Percentiles rank a stretch among this genome's conserved stretches.
phyloP scores from a whole-genome alignment of 1,140 invertebrate species.

The Drosophila chauvacae region DNA sequence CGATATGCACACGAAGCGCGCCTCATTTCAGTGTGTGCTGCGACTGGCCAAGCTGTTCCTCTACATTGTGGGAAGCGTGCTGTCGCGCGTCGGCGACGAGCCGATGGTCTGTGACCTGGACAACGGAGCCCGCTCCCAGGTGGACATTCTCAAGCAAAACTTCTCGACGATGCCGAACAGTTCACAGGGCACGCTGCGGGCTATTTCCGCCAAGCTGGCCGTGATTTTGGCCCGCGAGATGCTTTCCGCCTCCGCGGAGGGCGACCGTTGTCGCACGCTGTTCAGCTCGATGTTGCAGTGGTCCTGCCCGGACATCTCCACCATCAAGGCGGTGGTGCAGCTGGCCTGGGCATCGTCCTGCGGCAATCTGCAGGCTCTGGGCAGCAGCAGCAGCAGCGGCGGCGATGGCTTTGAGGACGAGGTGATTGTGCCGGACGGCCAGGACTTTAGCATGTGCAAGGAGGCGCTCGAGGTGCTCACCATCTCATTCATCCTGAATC shows the following conservation, averaged over 20 bases:
- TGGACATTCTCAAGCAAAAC: conserved; percentile 84
- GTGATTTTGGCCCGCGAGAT: conserved; percentile 88
- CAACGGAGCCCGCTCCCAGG: conserved; percentile 76
- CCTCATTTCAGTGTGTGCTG: conserved; percentile 94
- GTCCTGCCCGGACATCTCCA: conserved; percentile 88
- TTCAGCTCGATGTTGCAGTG: conserved; percentile 87
- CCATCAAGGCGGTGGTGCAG: conserved; percentile 89
- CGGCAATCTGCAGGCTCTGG: conserved; percentile 88
- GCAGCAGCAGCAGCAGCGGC: conserved; percentile 61
- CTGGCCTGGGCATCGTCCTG: conserved; percentile 92
- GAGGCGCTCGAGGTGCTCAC: conserved; percentile 97
- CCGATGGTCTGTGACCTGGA: conserved; percentile 74
- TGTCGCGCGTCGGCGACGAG: conserved; percentile 82
- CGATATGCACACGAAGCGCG: conserved; percentile 92
- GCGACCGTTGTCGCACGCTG: conserved; percentile 85
- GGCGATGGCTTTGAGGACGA: conserved; percentile 78
- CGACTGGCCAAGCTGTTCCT: conserved; percentile 95
- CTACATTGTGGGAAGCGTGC: conserved; percentile 91
- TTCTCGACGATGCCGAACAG: conserved; percentile 82
- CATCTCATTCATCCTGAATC: conserved; percentile 94
- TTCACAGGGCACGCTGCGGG: conserved; percentile 89
- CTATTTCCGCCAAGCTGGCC: conserved; percentile 90
- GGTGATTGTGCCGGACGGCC: conserved; percentile 88
- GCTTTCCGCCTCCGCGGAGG: conserved; percentile 84
- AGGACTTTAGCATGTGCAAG: conserved; percentile 91